Evolutionary conservation across 2,888 invertebrate species (phyloP).

Genomic region (Sylvicola cinctus): DNA sequence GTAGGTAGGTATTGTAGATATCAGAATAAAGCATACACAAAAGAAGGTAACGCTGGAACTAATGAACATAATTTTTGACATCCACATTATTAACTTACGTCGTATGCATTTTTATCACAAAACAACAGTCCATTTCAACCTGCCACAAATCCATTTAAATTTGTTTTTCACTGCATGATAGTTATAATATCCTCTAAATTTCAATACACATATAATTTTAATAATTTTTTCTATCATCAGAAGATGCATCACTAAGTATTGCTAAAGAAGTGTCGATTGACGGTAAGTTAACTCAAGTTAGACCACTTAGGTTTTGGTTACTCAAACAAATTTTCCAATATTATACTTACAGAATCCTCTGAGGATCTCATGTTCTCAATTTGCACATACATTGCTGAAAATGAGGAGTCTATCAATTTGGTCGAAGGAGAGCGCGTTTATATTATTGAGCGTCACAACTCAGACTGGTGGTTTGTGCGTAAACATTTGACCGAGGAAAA

Average conservation of each 20-base stretch:
- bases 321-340: slow-evolving; percentile 10
- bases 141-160: too few relatives aligned
- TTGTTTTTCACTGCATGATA: too few relatives aligned
- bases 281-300: slow-evolving; percentile 15
- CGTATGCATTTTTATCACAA: too few relatives aligned
- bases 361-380: slow-evolving; percentile 49
- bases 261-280: slow-evolving; percentile 24
- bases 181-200: too few relatives aligned
- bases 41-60: too few relatives aligned
- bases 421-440: slow-evolving; percentile 81
- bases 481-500: slow-evolving; percentile 79
- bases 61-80: too few relatives aligned
- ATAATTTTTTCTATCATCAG: slow-evolving; percentile 21
- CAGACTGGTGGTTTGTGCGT: slow-evolving; percentile 85
- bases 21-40: too few relatives aligned
- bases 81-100: too few relatives aligned
- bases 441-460: slow-evolving; percentile 63
- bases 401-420: slow-evolving; percentile 68
- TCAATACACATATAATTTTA: too few relatives aligned
- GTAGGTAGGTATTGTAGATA: too few relatives aligned
- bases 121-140: too few relatives aligned
- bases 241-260: slow-evolving; percentile 38
- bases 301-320: not conserved
- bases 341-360: slow-evolving; percentile 3
- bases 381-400: slow-evolving; percentile 68